Evolutionary conservation across 2,888 invertebrate species (phyloP).

Genomic region (Morpho achilles): DNA sequence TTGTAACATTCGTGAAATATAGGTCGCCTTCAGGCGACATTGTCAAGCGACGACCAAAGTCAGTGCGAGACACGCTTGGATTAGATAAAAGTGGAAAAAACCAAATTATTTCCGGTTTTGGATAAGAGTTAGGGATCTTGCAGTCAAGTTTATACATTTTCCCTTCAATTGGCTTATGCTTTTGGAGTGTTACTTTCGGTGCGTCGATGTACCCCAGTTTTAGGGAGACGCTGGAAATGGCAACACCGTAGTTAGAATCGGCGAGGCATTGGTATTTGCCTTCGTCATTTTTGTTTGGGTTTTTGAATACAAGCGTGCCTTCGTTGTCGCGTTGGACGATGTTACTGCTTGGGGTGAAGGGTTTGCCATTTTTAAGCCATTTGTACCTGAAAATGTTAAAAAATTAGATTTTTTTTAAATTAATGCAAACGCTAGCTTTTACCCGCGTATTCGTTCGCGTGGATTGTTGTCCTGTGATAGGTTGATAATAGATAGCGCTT

Average conservation of each 20-base stretch:
- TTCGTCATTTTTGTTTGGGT: slow-evolving; percentile 45
- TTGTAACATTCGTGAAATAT: slow-evolving; percentile 53
- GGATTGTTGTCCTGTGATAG: too few species aligned
- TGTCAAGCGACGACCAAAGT: slow-evolving; percentile 35
- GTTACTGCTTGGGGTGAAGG: slow-evolving; percentile 33
- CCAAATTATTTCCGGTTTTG: slow-evolving; percentile 55
- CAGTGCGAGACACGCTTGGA: too few species aligned
- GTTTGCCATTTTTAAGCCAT: slow-evolving; percentile 52
- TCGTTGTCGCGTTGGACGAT: slow-evolving; percentile 42
- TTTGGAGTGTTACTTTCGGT: slow-evolving; percentile 36
- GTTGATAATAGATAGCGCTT: too few species aligned
- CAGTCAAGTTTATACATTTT: slow-evolving; percentile 55
- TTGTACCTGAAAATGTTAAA: slow-evolving; percentile 41
- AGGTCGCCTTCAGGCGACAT: slow-evolving; percentile 52
- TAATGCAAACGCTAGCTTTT: too few species aligned
- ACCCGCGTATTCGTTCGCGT: too few species aligned
- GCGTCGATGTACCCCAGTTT: slow-evolving; percentile 41
- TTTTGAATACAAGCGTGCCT: slow-evolving; percentile 49
- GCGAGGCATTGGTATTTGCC: slow-evolving; percentile 57
- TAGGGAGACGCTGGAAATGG: slow-evolving; percentile 46
- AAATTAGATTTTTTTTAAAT: background rate
- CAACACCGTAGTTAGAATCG: slow-evolving; percentile 43
- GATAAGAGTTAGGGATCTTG: slow-evolving; percentile 47
- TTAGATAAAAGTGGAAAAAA: slow-evolving; percentile 13
- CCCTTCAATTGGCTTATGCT: slow-evolving; percentile 50